Base-by-base conservation (phyloP, 2,888 invertebrate species). In the Cephus spinipes region DNA sequence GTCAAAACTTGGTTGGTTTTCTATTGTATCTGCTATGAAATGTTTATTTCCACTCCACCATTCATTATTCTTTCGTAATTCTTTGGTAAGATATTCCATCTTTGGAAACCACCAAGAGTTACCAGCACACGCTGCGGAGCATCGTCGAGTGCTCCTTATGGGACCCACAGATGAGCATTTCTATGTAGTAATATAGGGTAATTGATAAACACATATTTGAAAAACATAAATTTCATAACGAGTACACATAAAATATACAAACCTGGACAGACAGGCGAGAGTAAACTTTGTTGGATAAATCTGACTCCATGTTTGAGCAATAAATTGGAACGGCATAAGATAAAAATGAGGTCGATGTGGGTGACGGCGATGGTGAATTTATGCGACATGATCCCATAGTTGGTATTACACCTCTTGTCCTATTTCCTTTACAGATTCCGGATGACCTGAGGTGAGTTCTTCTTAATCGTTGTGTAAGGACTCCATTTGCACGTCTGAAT, bases 91-190 rank as follows among this genome's bases (percentile, higher is more conserved):
- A 74, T 87, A 82, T 76, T 89, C 85, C 81, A 90, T 81, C 77
- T 81, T 83, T 4, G 87, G 86, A 79, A 87, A 84, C 82, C 84
- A 88, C 83, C 81, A 86, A 30, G 84, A 83, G 69, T 87, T 82
- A 34, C 85, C 88, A 23, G 55, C 55, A 55, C 55, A 55, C 6
- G 1, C 55, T 55, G 55, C 9, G 23, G 55, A 55, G 15, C 55
- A 55, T 55, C 55, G 55, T 55, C 55, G 55, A 23, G 83, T 83
- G 79, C 83, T 81, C 68, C 81, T 85, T 23, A 81, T 83, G 30
- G 82, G 78, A 30, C 79, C 73, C 33, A 76, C 73, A 3, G 76
- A 76, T 36, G 76, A 83, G 73, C 79, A 82, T 84, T 84, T 85
- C 87, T 87, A 75, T 71, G 3, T 71, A 33, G 11, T 31, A 32